Percentiles rank a stretch among this genome's conserved stretches.
Conservation (phyloP, 1,140 invertebrate species). For the Cephus cinctus region DNA sequence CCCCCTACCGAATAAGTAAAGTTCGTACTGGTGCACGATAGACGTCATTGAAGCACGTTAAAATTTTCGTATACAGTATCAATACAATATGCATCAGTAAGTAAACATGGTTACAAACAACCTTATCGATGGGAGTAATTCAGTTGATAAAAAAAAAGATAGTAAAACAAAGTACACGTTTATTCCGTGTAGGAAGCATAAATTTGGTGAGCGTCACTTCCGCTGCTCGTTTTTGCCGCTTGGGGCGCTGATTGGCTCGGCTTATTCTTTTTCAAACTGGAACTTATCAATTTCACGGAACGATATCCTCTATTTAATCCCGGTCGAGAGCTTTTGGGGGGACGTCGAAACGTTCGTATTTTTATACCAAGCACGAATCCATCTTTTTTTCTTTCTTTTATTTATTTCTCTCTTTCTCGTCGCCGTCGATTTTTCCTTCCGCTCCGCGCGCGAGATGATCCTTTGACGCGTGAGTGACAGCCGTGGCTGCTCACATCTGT, state of each 20-base stretch:
- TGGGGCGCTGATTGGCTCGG: neutral
- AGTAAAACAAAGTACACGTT: too few species aligned
- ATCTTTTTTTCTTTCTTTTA: constrained; percentile 7
- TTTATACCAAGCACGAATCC: neutral
- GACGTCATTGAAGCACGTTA: too few species aligned
- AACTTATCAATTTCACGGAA: constrained; percentile 8
- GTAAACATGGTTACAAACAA: too few species aligned
- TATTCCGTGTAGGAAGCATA: too few species aligned
- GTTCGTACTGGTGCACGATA: too few species aligned
- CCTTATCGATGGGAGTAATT: too few species aligned
- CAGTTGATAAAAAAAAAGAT: too few species aligned
- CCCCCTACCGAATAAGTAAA: too few species aligned
- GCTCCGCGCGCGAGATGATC: constrained; percentile 21
- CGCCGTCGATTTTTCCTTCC: constrained; percentile 19
- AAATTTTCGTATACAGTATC: too few species aligned
- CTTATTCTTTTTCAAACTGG: neutral
- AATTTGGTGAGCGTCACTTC: neutral
- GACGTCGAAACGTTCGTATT: neutral
- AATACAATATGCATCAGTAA: too few species aligned
- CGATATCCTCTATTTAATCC: constrained; percentile 5
- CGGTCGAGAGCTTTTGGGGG: neutral
- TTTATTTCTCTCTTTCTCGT: constrained; percentile 9
- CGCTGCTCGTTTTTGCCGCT: neutral
- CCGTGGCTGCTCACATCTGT: constrained; percentile 37
- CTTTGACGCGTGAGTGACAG: constrained; percentile 48